Base-by-base conservation (phyloP, 2,888 invertebrate genomes). In the Andrena chrysosceles region DNA sequence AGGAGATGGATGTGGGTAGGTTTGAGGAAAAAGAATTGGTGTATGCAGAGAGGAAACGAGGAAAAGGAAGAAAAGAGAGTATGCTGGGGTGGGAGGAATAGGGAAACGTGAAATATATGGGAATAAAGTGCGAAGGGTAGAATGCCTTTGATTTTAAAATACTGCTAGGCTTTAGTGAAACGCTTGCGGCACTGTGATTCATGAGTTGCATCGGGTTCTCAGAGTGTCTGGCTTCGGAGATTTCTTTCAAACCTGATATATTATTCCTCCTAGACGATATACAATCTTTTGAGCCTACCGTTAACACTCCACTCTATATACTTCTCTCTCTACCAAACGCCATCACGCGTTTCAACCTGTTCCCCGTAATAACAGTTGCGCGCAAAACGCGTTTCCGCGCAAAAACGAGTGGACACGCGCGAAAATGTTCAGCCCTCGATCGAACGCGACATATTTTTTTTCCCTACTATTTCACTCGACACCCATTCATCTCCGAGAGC, bases 91-190 rank as follows among this genome's bases (percentile, higher is more conserved):
- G 49, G 1, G 26, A 16, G 20, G 56, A 35, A 31, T 4, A 54
- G 26, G 20, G 20, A n/a, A n/a, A n/a, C 10, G 60, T 49, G 23
- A 33, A 62, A 70, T 56, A 42, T 54, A 33, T n/a, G 62, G 29
- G 52, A 10, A 52, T 10, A 64, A 74, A 20, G 29, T 31, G 7
- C n/a, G 13, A 49, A 13, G 20, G 35, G 10, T 10, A 26, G 13
- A 23, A 33, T 16, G 10, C 1, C 68, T 69, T 75, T 75, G 64
- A 69, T 62, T 75, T 67, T 10, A 59, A 70, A 76, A 79, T 70
- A 75, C 64, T 60, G 42, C 64, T 20, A 54, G 8, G 49, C 7
- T 72, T 60, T 29, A 31, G 23, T 20, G 42, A 68, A 42, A 31
- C 42, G 42, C 26, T 49, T 29, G 23, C 13, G 59, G 66, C 52